phyloP scores from a whole-genome alignment of 2,888 invertebrate species.

The Ophioninae sp. region DNA sequence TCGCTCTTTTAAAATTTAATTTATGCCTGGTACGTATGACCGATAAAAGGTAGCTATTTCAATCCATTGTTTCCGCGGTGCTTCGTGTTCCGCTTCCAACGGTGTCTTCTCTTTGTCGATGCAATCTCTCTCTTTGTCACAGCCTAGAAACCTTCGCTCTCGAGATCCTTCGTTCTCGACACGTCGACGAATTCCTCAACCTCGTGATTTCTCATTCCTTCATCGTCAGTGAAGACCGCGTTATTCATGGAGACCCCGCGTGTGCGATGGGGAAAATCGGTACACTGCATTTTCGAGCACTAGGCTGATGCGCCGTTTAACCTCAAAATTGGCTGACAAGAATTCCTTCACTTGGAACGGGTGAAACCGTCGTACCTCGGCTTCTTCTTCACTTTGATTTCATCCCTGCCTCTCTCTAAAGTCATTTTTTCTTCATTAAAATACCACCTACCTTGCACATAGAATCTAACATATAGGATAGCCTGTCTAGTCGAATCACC shows the following conservation, averaged over 20 bases:
- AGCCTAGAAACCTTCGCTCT: background rate
- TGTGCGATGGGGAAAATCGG: slow-evolving; percentile 9
- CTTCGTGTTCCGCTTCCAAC: background rate
- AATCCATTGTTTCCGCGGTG: background rate
- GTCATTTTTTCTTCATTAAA: background rate
- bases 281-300: slow-evolving; percentile 14
- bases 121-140: background rate
- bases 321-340: slow-evolving; percentile 1
- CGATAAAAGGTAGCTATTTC: background rate
- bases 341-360: slow-evolving; percentile 7
- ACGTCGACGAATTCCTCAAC: background rate
- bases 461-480: background rate
- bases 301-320: slow-evolving; percentile 12
- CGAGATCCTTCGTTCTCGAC: background rate
- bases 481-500: background rate
- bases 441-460: background rate
- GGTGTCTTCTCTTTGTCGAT: background rate
- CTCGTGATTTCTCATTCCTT: background rate
- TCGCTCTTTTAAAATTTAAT: background rate
- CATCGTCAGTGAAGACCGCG: background rate
- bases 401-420: background rate
- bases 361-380: slow-evolving; percentile 11
- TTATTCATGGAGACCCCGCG: slow-evolving; percentile 41
- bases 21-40: background rate
- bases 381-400: background rate